Evolutionary conservation across 1,140 invertebrate species (phyloP).

Genomic region (Zeugodacus cucurbitae): DNA sequence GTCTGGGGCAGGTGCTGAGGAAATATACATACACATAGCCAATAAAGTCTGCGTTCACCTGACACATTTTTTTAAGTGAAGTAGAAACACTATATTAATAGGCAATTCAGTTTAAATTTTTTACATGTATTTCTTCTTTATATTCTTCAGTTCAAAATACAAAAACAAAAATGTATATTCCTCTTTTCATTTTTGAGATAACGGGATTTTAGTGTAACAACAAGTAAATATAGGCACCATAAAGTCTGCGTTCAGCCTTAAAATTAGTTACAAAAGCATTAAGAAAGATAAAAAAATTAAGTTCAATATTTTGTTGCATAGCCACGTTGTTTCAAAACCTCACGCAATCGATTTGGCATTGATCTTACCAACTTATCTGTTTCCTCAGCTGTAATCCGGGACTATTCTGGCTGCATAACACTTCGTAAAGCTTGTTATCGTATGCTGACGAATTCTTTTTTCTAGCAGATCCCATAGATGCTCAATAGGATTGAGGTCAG

Average conservation of each 20-base stretch:
- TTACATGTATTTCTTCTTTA: too few species aligned
- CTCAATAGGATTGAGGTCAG: not conserved
- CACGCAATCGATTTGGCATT: not conserved
- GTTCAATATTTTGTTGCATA: not conserved
- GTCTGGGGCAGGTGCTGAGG: too few species aligned
- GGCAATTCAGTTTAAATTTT: too few species aligned
- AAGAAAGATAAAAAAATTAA: not conserved
- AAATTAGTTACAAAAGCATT: not conserved
- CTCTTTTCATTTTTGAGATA: not conserved
- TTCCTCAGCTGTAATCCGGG: not conserved
- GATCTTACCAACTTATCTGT: not conserved
- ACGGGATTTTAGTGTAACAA: not conserved
- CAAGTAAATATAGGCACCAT: not conserved
- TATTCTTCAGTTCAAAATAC: too few species aligned
- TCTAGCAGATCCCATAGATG: not conserved
- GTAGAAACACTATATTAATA: too few species aligned
- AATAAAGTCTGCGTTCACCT: too few species aligned
- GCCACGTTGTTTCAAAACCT: not conserved
- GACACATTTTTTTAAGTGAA: too few species aligned
- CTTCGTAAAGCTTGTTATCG: not conserved
- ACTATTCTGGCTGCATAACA: not conserved
- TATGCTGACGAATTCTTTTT: too few species aligned
- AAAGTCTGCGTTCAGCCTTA: not conserved
- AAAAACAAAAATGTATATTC: too few species aligned
- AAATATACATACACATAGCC: too few species aligned